Conservation (phyloP, 2,888 invertebrate genomes). For the Mimas tiliae region DNA sequence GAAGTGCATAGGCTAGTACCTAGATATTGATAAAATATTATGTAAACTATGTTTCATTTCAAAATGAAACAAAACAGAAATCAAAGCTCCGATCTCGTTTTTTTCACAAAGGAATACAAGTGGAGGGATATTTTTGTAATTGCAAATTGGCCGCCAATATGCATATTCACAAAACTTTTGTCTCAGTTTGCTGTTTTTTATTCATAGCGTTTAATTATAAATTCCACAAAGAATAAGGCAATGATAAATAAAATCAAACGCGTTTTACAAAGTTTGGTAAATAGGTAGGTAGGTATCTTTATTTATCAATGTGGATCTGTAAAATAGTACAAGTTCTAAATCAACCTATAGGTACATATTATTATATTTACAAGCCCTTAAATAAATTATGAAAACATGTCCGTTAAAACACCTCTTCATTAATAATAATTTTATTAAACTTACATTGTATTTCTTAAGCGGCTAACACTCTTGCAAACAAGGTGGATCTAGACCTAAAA, state of each 20-base stretch:
- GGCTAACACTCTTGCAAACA: neutral
- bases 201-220: constrained; percentile 39
- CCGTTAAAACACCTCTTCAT: too few relatives aligned
- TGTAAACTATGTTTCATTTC: constrained; percentile 15
- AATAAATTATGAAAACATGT: too few relatives aligned
- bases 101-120: constrained; percentile 58
- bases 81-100: constrained; percentile 46
- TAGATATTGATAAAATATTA: neutral
- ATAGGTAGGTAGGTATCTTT: too few relatives aligned
- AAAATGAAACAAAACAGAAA: constrained; percentile 36
- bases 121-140: constrained; percentile 64
- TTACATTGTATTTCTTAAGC: too few relatives aligned
- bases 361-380: too few relatives aligned
- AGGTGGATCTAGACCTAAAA: constrained; percentile 31
- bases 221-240: constrained; percentile 27
- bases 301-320: too few relatives aligned
- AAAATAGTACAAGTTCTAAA: too few relatives aligned
- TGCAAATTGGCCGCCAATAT: constrained; percentile 80
- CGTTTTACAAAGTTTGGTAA: neutral
- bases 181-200: constrained; percentile 43
- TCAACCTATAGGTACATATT: too few relatives aligned
- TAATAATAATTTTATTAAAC: too few relatives aligned
- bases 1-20: too few relatives aligned
- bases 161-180: constrained; percentile 58
- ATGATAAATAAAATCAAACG: neutral